phyloP scores from a whole-genome alignment of 2,888 invertebrate genomes.

The Pristionchus exspectatus region DNA sequence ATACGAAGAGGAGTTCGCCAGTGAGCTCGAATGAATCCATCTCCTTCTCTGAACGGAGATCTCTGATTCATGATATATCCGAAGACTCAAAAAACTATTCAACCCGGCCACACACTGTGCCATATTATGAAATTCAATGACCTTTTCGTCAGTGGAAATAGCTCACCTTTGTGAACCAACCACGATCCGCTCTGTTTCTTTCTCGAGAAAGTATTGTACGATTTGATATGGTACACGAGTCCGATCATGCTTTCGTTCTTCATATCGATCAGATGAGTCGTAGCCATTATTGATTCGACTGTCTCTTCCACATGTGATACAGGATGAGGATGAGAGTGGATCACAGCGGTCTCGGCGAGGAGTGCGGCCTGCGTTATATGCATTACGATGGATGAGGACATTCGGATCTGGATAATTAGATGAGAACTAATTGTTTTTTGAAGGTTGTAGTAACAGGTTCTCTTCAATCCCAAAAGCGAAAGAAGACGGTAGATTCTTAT shows the following conservation, averaged over 20 bases:
- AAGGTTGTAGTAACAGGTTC: too few species aligned
- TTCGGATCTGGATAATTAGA: too few species aligned
- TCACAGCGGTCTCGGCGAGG: background rate
- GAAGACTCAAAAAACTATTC: background rate
- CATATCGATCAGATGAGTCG: constrained; percentile 51
- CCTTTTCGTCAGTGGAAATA: too few species aligned
- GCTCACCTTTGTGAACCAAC: constrained; percentile 48
- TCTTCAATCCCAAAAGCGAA: too few species aligned
- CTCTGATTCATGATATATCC: background rate
- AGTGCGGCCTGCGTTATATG: background rate
- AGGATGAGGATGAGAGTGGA: background rate
- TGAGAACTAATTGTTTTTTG: too few species aligned
- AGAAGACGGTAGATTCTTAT: too few species aligned
- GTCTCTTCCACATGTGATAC: constrained; percentile 6
- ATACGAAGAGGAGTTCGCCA: constrained; percentile 61
- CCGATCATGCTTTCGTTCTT: constrained; percentile 44
- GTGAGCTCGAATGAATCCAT: constrained; percentile 60
- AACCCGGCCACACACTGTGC: too few species aligned
- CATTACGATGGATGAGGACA: too few species aligned
- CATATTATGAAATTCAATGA: too few species aligned
- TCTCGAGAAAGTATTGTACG: constrained; percentile 49
- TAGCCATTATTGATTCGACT: constrained; percentile 23
- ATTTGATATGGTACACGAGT: constrained; percentile 29
- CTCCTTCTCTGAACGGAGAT: constrained; percentile 56
- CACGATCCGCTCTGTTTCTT: constrained; percentile 54